A percentile compares a stretch with the other conserved stretches of the same genome.
Conservation (phyloP, 2,888 invertebrate species). For the Platycnemis pennipes region DNA sequence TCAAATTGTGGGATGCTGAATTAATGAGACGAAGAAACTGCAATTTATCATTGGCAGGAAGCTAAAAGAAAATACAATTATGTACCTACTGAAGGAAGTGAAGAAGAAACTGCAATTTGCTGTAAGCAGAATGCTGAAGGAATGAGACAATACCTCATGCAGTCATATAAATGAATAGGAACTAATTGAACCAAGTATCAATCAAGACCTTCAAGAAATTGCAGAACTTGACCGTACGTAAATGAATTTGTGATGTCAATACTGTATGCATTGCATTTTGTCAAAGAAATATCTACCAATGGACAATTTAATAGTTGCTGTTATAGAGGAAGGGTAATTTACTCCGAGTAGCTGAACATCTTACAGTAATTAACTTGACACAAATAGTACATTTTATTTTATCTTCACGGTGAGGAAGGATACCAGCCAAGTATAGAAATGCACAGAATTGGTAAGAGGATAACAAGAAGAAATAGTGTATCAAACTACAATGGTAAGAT, state of each 20-base stretch:
- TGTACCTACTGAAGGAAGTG: too few species aligned
- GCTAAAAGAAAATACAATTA: neutral
- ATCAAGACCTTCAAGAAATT: neutral
- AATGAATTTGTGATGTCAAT: neutral
- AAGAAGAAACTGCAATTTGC: neutral
- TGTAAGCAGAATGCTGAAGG: neutral
- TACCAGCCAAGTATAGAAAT: too few species aligned
- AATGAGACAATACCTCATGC: neutral
- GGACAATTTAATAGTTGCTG: neutral
- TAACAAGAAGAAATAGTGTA: too few species aligned
- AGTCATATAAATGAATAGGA: neutral
- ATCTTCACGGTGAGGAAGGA: too few species aligned
- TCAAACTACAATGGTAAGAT: too few species aligned
- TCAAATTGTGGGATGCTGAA: too few species aligned
- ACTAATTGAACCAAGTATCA: neutral
- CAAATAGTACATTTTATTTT: too few species aligned
- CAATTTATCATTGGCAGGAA: neutral
- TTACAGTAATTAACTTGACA: neutral
- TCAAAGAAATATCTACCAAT: neutral
- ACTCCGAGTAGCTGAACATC: neutral
- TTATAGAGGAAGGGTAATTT: neutral
- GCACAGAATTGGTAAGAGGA: too few species aligned
- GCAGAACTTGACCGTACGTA: neutral
- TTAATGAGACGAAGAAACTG: neutral
- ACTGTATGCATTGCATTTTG: neutral